Evolutionary conservation across 2,797 vertebrate species (phyloP), one percentile per base, ranked within the genome.

Genomic region (Enteromius paludinosus): DNA sequence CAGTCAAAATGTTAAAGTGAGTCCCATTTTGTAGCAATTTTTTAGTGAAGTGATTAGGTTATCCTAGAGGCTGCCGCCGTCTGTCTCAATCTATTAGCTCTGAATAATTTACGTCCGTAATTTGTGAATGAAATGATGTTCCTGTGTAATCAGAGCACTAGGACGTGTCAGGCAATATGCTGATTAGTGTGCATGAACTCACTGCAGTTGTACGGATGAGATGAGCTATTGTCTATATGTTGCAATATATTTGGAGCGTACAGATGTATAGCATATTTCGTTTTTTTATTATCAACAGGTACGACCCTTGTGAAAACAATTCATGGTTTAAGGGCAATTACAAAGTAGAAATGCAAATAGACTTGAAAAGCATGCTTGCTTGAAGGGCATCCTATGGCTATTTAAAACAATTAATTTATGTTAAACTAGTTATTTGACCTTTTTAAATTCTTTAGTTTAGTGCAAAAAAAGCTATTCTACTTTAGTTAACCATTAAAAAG

Each of bases 81-180:
- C 73, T 77, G 75, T 72, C 74, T 71, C 47, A 43, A 78, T 62
- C 54, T 54, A 78, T 72, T 78, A 78, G 43, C 41, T 64, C 41
- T 95, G 95, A 96, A 95, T 96, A 95, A 96, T 95, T 95, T 94
- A 95, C 94, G 93, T 96, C 93, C 94, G 94, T 95, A 95, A 95
- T 95, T 96, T 95, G 95, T 94, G 95, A 95, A 95, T 94, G 95
- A 95, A 95, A 95, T 95, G 94, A 95, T 94, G 94, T 93, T 94
- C 92, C 93, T 94, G 94, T 94, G 94, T 96, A 96, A 95, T 96
- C 94, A 95, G 95, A 94, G 94, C 94, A 94, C 94, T 94, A 93
- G 91, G 93, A 93, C 93, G 94, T 94, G 93, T 93, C 94, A 95
- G 95, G 94, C 94, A 95, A 95, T 95, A 95, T 95, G 94, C 49